Evolutionary conservation across 2,113 vertebrate species (phyloP).

Genomic region (Eulacestoma nigropectus): DNA sequence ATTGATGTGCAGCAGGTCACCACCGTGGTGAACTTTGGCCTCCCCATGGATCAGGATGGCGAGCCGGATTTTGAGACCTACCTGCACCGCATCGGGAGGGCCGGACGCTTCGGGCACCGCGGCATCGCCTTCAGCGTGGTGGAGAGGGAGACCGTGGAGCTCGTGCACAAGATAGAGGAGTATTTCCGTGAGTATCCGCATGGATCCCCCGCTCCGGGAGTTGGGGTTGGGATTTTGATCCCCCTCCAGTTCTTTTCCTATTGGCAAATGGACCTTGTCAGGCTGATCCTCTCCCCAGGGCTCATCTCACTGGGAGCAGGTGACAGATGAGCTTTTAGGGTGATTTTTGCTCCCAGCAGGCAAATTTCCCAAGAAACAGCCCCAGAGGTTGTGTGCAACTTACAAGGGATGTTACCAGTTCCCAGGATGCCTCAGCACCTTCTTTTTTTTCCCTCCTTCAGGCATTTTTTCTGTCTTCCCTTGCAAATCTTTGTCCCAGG

Average conservation of each 20-base stretch:
- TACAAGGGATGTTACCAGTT: fast-evolving
- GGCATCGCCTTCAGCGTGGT: constrained; percentile 76
- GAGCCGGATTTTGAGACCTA: constrained; percentile 71
- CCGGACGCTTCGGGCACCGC: constrained; percentile 73
- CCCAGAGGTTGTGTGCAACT: no score
- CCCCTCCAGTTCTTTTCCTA: fast-evolving
- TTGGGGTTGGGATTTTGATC: fast-evolving
- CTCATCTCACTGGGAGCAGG: not conserved
- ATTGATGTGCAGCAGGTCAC: constrained; percentile 79
- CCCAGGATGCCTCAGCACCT: not conserved
- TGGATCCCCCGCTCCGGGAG: fast-evolving
- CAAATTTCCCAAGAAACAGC: not conserved
- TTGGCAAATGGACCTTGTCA: fast-evolving
- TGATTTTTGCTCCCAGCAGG: not conserved
- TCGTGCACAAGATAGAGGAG: constrained; percentile 62
- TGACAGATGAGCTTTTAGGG: not conserved
- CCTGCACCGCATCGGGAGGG: constrained; percentile 75
- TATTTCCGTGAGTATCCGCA: constrained; percentile 64
- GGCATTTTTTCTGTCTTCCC: not conserved
- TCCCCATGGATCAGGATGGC: not conserved
- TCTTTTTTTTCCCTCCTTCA: not conserved
- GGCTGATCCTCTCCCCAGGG: not conserved
- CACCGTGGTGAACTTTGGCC: constrained; percentile 73
- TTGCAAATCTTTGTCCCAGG: not conserved
- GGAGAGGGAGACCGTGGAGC: not conserved